phyloP scores from a whole-genome alignment of 2,888 invertebrate genomes.

The Slavum lentiscoides region DNA sequence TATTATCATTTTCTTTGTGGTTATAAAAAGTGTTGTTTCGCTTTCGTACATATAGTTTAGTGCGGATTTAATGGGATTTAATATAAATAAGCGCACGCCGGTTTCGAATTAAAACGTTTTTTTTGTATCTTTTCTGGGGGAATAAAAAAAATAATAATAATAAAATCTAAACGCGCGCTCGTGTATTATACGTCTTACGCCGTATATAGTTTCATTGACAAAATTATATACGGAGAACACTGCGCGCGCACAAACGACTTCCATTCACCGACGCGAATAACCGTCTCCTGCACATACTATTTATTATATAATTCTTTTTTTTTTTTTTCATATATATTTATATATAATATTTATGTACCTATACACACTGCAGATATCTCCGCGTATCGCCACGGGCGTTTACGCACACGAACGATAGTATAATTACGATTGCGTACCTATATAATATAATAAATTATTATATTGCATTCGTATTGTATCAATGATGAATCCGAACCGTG shows the following conservation, averaged over 20 bases:
- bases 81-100: background rate
- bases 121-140: slow-evolving; percentile 15
- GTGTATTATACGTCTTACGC: background rate
- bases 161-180: too few relatives aligned
- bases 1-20: too few relatives aligned
- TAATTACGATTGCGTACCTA: background rate
- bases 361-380: too few relatives aligned
- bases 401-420: slow-evolving; percentile 26
- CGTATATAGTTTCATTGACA: slow-evolving; percentile 51
- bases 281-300: background rate
- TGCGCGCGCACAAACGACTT: background rate
- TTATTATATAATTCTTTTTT: too few relatives aligned
- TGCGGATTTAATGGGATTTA: background rate
- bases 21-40: too few relatives aligned
- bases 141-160: background rate
- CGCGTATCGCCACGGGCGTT: slow-evolving; percentile 24
- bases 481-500: slow-evolving; percentile 18
- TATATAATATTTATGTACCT: too few relatives aligned
- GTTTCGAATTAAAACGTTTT: slow-evolving; percentile 47
- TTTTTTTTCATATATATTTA: background rate
- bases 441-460: background rate
- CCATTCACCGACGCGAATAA: slow-evolving; percentile 27
- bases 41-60: too few relatives aligned
- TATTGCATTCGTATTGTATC: background rate
- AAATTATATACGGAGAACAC: slow-evolving; percentile 44